A percentile compares a stretch with the other conserved stretches of the same genome.
Evolutionary conservation across 1,140 invertebrate species (phyloP).

Genomic region (Helicoverpa armigera): DNA sequence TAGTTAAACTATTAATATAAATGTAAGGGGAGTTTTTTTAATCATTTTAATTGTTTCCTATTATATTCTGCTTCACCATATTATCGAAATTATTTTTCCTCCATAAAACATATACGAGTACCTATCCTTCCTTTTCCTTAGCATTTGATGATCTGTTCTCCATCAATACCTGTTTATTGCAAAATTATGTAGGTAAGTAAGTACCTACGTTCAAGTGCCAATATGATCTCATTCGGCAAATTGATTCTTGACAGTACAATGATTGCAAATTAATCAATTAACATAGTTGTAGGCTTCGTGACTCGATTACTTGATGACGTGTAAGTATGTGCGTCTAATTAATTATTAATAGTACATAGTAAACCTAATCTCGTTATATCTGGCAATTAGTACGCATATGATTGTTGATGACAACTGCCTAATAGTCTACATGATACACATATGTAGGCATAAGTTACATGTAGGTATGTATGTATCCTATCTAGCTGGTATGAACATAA

Average conservation of each 20-base stretch:
- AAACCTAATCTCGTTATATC: conserved; percentile 42
- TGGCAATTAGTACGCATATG: conserved; percentile 27
- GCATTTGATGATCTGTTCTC: background rate
- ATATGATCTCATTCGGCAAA: conserved; percentile 31
- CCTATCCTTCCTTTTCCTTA: too few species aligned
- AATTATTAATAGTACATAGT: conserved; percentile 45
- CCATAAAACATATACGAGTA: background rate
- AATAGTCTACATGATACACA: background rate
- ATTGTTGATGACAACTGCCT: conserved; percentile 38
- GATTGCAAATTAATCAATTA: conserved; percentile 47
- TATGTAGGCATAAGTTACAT: background rate
- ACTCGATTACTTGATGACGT: conserved; percentile 33
- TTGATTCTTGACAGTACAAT: conserved; percentile 39
- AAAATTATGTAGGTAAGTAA: background rate
- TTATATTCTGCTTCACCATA: background rate
- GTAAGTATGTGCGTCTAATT: conserved; percentile 43
- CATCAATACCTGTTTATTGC: background rate
- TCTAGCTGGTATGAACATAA: too few species aligned
- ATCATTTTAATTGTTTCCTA: background rate
- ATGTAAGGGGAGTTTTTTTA: background rate
- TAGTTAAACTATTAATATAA: too few species aligned
- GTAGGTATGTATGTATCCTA: background rate
- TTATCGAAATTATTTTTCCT: too few species aligned
- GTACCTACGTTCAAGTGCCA: background rate
- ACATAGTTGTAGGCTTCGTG: conserved; percentile 32